Evolutionary conservation across 1,140 invertebrate species (phyloP).

Genomic region (Dreissena polymorpha): DNA sequence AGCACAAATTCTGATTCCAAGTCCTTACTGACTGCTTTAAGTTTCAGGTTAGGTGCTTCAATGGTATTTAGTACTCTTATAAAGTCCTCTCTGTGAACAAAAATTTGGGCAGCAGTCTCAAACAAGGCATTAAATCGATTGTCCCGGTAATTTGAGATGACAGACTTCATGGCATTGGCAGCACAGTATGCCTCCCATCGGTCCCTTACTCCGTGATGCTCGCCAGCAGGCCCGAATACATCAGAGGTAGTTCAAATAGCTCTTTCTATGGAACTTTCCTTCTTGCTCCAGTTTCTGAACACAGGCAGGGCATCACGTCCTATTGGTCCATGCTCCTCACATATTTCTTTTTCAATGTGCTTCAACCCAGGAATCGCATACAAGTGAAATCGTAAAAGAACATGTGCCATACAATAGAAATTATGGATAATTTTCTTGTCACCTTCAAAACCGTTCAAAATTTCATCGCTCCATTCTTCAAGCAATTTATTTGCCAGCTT

Average conservation of each 20-base stretch:
- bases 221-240: not conserved
- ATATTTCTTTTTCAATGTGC: not conserved
- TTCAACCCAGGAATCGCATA: not conserved
- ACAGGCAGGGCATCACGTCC: not conserved
- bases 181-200: conserved; percentile 43
- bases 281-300: not conserved
- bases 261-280: not conserved
- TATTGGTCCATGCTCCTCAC: not conserved
- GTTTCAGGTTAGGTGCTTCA: not conserved
- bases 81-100: conserved; percentile 32
- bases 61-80: not conserved
- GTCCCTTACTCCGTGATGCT: not conserved
- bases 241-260: not conserved
- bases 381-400: not conserved
- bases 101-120: conserved; percentile 47
- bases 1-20: not conserved
- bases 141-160: conserved; percentile 49
- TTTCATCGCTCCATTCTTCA: no score
- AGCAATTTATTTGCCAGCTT: no score
- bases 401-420: conserved; percentile 6
- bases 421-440: no score
- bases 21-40: not conserved
- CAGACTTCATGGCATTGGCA: conserved; percentile 31
- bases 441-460: no score
- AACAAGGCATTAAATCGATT: conserved; percentile 53